Conservation (phyloP, 1,140 invertebrate species). For the Dendroctonus valens region DNA sequence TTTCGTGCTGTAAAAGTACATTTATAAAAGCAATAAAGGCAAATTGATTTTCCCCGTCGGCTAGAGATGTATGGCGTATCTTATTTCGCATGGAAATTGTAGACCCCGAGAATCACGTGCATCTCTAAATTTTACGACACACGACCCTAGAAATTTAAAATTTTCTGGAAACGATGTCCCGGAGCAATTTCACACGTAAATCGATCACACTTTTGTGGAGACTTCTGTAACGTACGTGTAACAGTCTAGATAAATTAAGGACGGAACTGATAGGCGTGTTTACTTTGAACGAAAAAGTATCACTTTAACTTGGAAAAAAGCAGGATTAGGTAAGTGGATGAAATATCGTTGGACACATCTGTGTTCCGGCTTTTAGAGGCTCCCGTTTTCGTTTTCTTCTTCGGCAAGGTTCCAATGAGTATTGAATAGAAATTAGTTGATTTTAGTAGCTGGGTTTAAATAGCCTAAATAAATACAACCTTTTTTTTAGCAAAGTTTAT, state of each 20-base stretch:
- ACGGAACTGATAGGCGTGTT: background rate
- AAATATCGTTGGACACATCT: no score
- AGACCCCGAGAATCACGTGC: constrained; percentile 16
- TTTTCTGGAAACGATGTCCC: constrained; percentile 6
- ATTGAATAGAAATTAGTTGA: no score
- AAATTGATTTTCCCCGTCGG: constrained; percentile 25
- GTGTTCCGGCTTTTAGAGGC: no score
- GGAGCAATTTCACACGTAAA: constrained; percentile 19
- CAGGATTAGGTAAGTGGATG: no score
- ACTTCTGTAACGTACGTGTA: constrained; percentile 16
- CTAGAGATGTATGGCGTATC: constrained; percentile 22
- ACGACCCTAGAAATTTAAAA: constrained; percentile 24
- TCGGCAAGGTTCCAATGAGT: no score
- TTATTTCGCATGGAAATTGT: constrained; percentile 28
- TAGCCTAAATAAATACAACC: no score
- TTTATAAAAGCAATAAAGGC: constrained; percentile 26
- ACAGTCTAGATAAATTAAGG: constrained; percentile 3
- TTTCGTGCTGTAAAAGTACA: constrained; percentile 14
- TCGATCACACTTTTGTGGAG: constrained; percentile 22
- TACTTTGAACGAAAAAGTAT: no score
- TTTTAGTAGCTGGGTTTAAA: no score
- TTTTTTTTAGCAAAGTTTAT: no score
- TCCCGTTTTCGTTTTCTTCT: no score
- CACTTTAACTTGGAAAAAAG: no score
- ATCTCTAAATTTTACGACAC: constrained; percentile 26